A percentile compares a stretch with the other conserved stretches of the same genome.
Evolutionary conservation across 2,113 vertebrate genomes (phyloP).

Genomic region (Crotophaga sulcirostris): DNA sequence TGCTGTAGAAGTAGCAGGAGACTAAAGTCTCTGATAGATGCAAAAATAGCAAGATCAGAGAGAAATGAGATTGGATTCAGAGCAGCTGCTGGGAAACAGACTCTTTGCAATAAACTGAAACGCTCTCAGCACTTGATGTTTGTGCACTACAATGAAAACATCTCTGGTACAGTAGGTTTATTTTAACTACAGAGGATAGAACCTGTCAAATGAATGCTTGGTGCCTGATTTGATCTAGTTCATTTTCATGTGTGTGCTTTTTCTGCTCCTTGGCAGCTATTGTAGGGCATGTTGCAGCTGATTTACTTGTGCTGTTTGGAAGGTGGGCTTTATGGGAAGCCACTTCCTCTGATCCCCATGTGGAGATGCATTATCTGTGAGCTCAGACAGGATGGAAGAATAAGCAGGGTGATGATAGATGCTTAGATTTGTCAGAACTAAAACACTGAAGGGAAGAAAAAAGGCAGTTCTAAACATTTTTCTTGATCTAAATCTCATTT

Average conservation of each 20-base stretch:
- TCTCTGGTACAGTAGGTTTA: background rate
- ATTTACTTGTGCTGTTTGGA: background rate
- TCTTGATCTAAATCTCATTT: background rate
- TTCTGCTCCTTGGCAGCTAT: background rate
- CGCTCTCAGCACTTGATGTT: constrained; percentile 8
- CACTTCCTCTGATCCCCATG: background rate
- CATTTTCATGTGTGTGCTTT: background rate
- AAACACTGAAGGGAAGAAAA: background rate
- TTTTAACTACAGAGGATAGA: constrained; percentile 47
- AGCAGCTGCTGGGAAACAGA: constrained; percentile 42
- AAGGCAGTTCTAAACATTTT: background rate
- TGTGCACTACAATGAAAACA: background rate
- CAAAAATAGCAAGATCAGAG: constrained; percentile 51
- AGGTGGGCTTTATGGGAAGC: background rate
- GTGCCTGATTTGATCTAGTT: constrained; percentile 3
- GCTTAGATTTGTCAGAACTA: constrained; percentile 7
- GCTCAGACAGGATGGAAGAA: background rate
- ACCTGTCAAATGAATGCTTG: constrained; percentile 8
- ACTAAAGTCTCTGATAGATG: constrained; percentile 22
- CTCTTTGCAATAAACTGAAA: constrained; percentile 9
- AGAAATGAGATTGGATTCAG: background rate
- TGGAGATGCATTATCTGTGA: background rate
- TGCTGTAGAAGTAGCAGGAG: constrained; percentile 5
- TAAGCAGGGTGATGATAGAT: background rate
- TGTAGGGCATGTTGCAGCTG: background rate